Evolutionary conservation across 2,797 vertebrate species (phyloP).

Genomic region (Poeciliopsis turneri): DNA sequence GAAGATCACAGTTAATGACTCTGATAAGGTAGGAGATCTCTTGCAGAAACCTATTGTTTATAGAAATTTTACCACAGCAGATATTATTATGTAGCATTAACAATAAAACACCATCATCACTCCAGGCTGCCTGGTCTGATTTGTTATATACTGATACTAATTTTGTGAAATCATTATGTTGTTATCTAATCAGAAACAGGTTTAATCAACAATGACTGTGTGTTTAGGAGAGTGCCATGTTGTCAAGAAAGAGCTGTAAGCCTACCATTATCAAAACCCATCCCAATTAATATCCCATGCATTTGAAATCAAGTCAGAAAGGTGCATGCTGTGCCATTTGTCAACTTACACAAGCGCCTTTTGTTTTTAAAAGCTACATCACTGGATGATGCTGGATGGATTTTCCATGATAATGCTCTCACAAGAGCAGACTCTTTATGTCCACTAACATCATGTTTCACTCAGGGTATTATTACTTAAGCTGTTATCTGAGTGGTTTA

Average conservation of each 20-base stretch:
- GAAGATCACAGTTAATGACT: slow-evolving; percentile 95
- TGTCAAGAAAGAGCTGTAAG: slow-evolving; percentile 41
- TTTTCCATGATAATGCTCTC: slow-evolving; percentile 47
- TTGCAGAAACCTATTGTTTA: not conserved
- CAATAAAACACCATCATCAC: not conserved
- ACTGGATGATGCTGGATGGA: slow-evolving; percentile 49
- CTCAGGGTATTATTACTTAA: slow-evolving; percentile 20
- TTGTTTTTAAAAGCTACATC: slow-evolving; percentile 41
- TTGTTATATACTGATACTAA: slow-evolving; percentile 34
- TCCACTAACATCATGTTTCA: slow-evolving; percentile 31
- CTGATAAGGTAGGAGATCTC: slow-evolving; percentile 87
- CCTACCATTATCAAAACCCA: slow-evolving; percentile 52
- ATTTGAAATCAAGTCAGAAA: slow-evolving; percentile 50
- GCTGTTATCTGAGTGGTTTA: slow-evolving; percentile 50
- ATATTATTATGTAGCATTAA: not conserved
- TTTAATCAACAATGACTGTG: slow-evolving; percentile 19
- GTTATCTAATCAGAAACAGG: slow-evolving; percentile 47
- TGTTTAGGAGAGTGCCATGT: slow-evolving; percentile 22
- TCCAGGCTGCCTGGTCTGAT: slow-evolving; percentile 7
- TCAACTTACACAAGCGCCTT: slow-evolving; percentile 62
- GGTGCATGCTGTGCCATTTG: slow-evolving; percentile 54
- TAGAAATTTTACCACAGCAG: slow-evolving; percentile 2
- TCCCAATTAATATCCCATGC: slow-evolving; percentile 52
- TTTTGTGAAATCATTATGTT: slow-evolving; percentile 34
- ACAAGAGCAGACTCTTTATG: slow-evolving; percentile 30